These are phyloP conservation scores for Shinisaurus crocodilurus DNA, from an alignment of 2,113 vertebrate genomes.

Conservation along the genomic window DNA sequence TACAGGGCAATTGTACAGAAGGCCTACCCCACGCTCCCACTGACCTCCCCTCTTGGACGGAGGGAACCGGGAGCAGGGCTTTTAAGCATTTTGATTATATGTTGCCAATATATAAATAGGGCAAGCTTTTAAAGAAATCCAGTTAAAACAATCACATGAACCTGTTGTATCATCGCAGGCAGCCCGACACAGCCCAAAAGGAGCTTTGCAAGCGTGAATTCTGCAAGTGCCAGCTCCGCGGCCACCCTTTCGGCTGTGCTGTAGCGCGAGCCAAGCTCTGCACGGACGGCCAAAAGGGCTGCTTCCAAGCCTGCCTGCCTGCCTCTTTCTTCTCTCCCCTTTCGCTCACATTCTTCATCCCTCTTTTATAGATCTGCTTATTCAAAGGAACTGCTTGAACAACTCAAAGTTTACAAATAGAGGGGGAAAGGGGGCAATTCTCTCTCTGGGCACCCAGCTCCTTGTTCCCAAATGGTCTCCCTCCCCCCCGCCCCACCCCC, in stretches of 20 bases:
- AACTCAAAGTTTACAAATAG: slow-evolving; percentile 29
- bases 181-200: background rate
- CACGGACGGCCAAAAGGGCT: background rate
- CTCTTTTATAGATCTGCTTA: slow-evolving; percentile 25
- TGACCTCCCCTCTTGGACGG: background rate
- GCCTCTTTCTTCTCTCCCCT: background rate
- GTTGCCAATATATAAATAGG: background rate
- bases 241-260: background rate
- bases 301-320: background rate
- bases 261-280: background rate
- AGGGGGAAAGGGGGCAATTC: background rate
- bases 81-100: background rate
- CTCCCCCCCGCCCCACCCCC: slow-evolving; percentile 4
- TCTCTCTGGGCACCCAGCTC: slow-evolving; percentile 20
- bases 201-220: too few relatives aligned
- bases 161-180: background rate
- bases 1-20: background rate
- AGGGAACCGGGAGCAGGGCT: background rate
- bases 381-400: slow-evolving; percentile 9
- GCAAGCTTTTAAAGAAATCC: background rate
- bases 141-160: background rate
- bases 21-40: background rate
- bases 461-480: slow-evolving; percentile 9
- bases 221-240: background rate
- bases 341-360: background rate